A percentile compares a stretch with the other conserved stretches of the same genome.
These are phyloP conservation scores for Amia ocellicauda DNA, from an alignment of 2,113 vertebrate genomes.

Conservation along the genomic window DNA sequence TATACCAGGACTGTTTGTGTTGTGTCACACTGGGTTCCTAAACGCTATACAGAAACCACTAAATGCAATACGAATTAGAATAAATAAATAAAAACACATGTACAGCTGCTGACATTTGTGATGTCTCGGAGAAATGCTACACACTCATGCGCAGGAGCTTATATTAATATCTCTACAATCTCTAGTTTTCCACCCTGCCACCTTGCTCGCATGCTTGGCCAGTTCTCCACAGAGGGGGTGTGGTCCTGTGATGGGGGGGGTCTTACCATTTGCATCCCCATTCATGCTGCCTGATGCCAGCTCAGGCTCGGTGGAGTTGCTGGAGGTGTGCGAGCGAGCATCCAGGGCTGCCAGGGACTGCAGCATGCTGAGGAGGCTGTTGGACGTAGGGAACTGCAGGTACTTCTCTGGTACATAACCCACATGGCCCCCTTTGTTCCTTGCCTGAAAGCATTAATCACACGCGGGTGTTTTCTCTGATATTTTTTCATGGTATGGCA, in stretches of 20 bases:
- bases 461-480: slow-evolving; percentile 1
- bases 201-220: too few relatives aligned
- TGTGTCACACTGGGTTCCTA: too few relatives aligned
- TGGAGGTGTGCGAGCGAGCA: slow-evolving; percentile 89
- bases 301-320: slow-evolving; percentile 90
- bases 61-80: too few relatives aligned
- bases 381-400: slow-evolving; percentile 92
- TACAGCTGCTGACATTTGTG: too few relatives aligned
- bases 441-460: slow-evolving; percentile 64
- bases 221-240: too few relatives aligned
- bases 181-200: too few relatives aligned
- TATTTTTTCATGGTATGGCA: background rate
- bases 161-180: too few relatives aligned
- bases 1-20: background rate
- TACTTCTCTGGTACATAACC: slow-evolving; percentile 98
- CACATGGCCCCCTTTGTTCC: slow-evolving; percentile 87
- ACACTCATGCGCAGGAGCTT: too few relatives aligned
- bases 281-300: slow-evolving; percentile 83
- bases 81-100: too few relatives aligned
- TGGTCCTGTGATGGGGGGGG: background rate
- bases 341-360: slow-evolving; percentile 90
- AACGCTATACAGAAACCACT: too few relatives aligned
- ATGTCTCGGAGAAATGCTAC: too few relatives aligned
- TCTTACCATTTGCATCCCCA: slow-evolving; percentile 85
- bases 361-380: slow-evolving; percentile 94